These are phyloP conservation scores for Illadopsis cleaveri DNA, from an alignment of 2,113 vertebrate species.

Conservation along the genomic window DNA sequence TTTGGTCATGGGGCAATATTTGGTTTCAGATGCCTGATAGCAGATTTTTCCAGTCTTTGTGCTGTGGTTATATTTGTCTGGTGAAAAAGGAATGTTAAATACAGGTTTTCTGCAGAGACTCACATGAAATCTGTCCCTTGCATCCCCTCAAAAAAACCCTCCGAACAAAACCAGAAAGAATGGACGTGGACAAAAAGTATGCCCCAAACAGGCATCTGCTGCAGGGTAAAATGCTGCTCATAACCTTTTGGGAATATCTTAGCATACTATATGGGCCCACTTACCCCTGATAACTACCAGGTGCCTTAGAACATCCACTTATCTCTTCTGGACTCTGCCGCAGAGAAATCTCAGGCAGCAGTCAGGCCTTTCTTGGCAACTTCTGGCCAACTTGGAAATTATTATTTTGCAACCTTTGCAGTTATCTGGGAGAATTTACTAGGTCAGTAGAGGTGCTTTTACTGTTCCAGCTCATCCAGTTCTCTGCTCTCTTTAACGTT, in stretches of 20 bases:
- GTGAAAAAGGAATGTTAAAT: neutral
- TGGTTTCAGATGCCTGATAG: neutral
- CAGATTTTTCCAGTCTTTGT: neutral
- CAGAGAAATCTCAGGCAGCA: neutral
- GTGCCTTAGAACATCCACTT: neutral
- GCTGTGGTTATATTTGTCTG: neutral
- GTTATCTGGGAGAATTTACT: neutral
- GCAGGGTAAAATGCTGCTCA: neutral
- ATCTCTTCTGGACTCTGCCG: neutral
- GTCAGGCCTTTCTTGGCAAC: neutral
- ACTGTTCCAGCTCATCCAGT: neutral
- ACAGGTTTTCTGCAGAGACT: neutral
- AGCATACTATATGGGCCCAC: neutral
- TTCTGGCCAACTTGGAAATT: neutral
- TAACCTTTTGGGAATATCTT: neutral
- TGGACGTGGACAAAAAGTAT: too few relatives aligned
- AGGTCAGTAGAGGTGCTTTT: neutral
- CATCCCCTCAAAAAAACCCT: accelerated
- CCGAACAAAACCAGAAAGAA: neutral
- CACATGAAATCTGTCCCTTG: accelerated
- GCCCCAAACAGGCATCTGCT: neutral
- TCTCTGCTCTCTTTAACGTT: neutral
- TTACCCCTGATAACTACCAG: neutral
- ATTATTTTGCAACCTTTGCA: neutral
- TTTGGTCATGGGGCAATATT: neutral